These are phyloP conservation scores for Boloria selene DNA, from an alignment of 2,888 invertebrate genomes.

Conservation along the genomic window DNA sequence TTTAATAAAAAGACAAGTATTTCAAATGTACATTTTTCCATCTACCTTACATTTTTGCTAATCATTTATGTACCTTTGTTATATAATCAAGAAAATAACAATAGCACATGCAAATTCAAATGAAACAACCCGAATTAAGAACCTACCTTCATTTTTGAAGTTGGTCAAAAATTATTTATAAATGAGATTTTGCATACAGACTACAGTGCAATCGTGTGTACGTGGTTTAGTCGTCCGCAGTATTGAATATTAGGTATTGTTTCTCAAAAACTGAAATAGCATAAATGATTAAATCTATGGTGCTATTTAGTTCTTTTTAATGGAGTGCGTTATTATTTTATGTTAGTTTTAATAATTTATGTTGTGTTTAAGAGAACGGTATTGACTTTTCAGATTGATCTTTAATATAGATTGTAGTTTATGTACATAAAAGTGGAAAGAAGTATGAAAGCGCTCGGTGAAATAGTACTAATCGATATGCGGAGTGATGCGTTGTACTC, in stretches of 20 bases:
- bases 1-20: too few species aligned
- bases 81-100: too few species aligned
- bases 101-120: too few species aligned
- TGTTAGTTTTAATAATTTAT: conserved; percentile 32
- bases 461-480: too few species aligned
- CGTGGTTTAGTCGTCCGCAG: neutral
- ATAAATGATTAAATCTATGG: conserved; percentile 44
- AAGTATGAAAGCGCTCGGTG: too few species aligned
- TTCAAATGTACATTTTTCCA: too few species aligned
- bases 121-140: neutral
- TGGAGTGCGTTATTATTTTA: conserved; percentile 30
- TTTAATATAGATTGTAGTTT: neutral
- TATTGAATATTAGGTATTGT: conserved; percentile 5
- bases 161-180: neutral
- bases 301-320: conserved; percentile 52
- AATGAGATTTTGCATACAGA: neutral
- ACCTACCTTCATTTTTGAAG: neutral
- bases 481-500: too few species aligned
- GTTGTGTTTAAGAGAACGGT: conserved; percentile 21
- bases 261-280: conserved; percentile 27
- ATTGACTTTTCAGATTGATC: conserved; percentile 9
- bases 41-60: too few species aligned
- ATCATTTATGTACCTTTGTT: too few species aligned
- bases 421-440: conserved; percentile 1
- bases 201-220: conserved; percentile 5